Evolutionary conservation across 2,113 vertebrate species (phyloP).

Genomic region (Phalacrocorax carbo): DNA sequence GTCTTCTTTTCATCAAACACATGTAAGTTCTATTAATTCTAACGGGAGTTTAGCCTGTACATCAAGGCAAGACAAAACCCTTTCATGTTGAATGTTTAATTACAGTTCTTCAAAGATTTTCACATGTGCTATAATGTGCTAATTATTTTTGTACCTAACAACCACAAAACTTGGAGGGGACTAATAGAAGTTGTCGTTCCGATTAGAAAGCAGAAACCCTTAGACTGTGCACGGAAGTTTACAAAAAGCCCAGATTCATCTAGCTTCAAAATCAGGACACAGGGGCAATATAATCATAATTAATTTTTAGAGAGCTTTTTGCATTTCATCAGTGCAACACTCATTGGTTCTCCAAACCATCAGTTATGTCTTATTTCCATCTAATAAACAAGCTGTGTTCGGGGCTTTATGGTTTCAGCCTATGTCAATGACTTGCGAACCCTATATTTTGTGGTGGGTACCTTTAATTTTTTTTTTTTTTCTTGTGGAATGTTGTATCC

Average conservation of each 20-base stretch:
- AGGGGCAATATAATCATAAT: neutral
- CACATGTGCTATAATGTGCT: neutral
- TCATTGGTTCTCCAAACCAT: neutral
- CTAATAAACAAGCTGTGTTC: neutral
- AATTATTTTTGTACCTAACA: slow-evolving; percentile 21
- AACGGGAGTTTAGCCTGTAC: slow-evolving; percentile 21
- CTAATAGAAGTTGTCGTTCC: neutral
- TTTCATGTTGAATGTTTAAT: slow-evolving; percentile 24
- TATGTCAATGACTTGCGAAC: neutral
- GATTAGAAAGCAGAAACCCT: neutral
- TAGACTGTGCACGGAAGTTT: neutral
- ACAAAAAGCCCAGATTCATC: neutral
- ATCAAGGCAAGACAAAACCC: slow-evolving; percentile 3
- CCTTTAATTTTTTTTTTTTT: neutral
- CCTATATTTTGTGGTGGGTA: neutral
- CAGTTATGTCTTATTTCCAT: neutral
- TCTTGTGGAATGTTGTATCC: neutral
- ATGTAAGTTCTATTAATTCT: neutral
- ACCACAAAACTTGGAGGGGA: neutral
- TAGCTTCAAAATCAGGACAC: neutral
- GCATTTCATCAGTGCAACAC: neutral
- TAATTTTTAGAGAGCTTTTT: neutral
- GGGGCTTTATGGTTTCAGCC: neutral
- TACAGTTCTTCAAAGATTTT: slow-evolving; percentile 36
- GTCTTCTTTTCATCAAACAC: neutral